Evolutionary conservation across 1,140 invertebrate species (phyloP).

Genomic region (Drosophila nigrodunni): DNA sequence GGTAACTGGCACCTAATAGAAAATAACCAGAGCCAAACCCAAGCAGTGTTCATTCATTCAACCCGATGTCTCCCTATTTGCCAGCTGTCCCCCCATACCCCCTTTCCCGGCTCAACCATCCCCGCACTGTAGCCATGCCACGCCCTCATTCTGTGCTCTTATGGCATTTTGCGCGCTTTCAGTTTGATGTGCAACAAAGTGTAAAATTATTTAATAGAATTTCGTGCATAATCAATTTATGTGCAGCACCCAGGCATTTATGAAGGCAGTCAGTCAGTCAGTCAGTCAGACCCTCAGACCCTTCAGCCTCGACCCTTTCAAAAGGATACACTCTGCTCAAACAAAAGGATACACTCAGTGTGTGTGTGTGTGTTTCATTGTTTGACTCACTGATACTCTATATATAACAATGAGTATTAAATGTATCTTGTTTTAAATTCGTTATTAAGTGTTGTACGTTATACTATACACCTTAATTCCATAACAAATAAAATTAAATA

Average conservation of each 20-base stretch:
- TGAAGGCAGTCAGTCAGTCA: constrained; percentile 30
- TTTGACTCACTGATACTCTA: constrained; percentile 26
- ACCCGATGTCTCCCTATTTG: constrained; percentile 1
- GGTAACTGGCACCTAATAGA: constrained; percentile 5
- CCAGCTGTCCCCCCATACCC: constrained; percentile 6
- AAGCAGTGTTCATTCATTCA: constrained; percentile 43
- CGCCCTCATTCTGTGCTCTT: constrained; percentile 39
- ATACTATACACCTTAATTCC: too few relatives aligned
- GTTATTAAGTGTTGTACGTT: too few relatives aligned
- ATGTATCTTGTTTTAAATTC: too few relatives aligned
- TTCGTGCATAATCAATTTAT: constrained; percentile 84
- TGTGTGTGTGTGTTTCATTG: neutral
- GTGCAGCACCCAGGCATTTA: constrained; percentile 67
- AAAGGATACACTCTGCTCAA: constrained; percentile 53
- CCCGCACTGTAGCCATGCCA: neutral
- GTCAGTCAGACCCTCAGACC: constrained; percentile 11
- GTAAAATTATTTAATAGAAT: constrained; percentile 83
- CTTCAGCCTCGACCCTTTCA: constrained; percentile 26
- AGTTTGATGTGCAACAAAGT: constrained; percentile 83
- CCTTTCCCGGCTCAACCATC: neutral
- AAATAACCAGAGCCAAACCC: constrained; percentile 18
- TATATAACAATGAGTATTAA: neutral
- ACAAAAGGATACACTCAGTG: constrained; percentile 34
- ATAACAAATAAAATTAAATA: too few relatives aligned
- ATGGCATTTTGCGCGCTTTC: constrained; percentile 74